These are phyloP conservation scores for Yponomeuta plumbellus DNA, from an alignment of 2,888 invertebrate species.

Conservation along the genomic window DNA sequence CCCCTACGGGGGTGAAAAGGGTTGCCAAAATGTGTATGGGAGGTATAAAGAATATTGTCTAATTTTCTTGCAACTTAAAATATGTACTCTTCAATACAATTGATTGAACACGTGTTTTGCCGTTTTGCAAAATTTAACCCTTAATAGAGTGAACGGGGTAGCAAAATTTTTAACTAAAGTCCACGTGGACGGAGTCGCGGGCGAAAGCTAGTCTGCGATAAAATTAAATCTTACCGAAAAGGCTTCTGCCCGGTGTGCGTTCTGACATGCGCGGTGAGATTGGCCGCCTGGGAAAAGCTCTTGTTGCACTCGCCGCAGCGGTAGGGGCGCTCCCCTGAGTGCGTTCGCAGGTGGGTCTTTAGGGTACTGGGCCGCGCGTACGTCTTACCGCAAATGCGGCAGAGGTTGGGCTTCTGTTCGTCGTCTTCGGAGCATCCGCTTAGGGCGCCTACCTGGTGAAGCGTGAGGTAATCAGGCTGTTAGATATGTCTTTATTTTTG, in stretches of 20 bases:
- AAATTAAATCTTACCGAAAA: slow-evolving; percentile 73
- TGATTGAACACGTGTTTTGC: too few relatives aligned
- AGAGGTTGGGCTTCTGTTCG: slow-evolving; percentile 90
- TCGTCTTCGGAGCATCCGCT: slow-evolving; percentile 82
- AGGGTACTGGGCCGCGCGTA: slow-evolving; percentile 97
- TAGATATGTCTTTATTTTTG: background rate
- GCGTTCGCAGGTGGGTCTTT: slow-evolving; percentile 97
- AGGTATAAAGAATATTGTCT: too few relatives aligned
- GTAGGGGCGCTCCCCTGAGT: slow-evolving; percentile 95
- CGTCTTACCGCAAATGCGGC: slow-evolving; percentile 96
- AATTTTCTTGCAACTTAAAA: too few relatives aligned
- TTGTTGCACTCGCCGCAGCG: slow-evolving; percentile 96
- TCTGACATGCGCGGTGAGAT: slow-evolving; percentile 96
- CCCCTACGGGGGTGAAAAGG: too few relatives aligned
- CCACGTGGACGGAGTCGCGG: too few relatives aligned
- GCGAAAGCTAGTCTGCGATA: background rate
- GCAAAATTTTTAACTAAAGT: too few relatives aligned
- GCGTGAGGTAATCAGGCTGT: background rate
- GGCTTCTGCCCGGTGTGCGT: slow-evolving; percentile 99
- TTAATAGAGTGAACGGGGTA: too few relatives aligned
- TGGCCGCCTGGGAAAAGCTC: slow-evolving; percentile 98
- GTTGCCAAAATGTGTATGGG: too few relatives aligned
- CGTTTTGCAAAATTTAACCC: too few relatives aligned
- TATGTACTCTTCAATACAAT: too few relatives aligned
- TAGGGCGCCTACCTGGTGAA: slow-evolving; percentile 57